Base-by-base conservation (phyloP, 2,113 vertebrate species). In the Nansenia antarctica region DNA sequence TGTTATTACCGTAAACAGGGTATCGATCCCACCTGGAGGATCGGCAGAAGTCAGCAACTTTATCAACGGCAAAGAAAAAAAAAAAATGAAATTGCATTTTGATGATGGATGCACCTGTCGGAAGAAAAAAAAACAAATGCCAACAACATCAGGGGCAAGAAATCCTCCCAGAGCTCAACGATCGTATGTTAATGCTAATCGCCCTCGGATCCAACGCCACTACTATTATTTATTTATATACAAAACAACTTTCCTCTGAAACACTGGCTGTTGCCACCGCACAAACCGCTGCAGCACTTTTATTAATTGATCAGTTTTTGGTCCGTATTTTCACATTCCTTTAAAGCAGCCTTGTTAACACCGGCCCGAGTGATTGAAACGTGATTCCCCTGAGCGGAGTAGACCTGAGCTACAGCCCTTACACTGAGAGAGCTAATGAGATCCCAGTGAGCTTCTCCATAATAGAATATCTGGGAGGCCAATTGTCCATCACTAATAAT, bases 71-170 rank as follows among this genome's bases (percentile, higher is more conserved):
- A 30, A 30, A 24, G 53, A 60, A n/a, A 32, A 65, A 30, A 83
- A 85, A 89, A 84, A 89, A 90, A 89, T 89, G 77, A 89, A 90
- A 90, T 89, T 90, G 86, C 80, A 86, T 86, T 86, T 87, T 87
- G 57, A 87, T 91, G 90, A 92, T 92, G 89, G 91, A 93, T 93
- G 89, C 86, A 80, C 83, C 88, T 89, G 92, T 90, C 92, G 87
- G 64, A 57, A 54, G 67, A 70, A 74, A 83, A 77, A 84, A 86
- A 85, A 89, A 80, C 81, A 88, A 87, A 87, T 70, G 88, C 82
- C 85, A 68, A 60, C 80, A 77, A 83, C 80, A 57, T 70, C 70
- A 63, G 70, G 39, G 71, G 64, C 49, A 55, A 62, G 62, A 55
- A 60, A 6, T 69, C 34, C 22, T 61, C 2, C 27, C 66, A 65